A percentile compares a stretch with the other conserved stretches of the same genome.
Evolutionary conservation across 2,797 vertebrate species (phyloP).

Genomic region (Sebastes minor): DNA sequence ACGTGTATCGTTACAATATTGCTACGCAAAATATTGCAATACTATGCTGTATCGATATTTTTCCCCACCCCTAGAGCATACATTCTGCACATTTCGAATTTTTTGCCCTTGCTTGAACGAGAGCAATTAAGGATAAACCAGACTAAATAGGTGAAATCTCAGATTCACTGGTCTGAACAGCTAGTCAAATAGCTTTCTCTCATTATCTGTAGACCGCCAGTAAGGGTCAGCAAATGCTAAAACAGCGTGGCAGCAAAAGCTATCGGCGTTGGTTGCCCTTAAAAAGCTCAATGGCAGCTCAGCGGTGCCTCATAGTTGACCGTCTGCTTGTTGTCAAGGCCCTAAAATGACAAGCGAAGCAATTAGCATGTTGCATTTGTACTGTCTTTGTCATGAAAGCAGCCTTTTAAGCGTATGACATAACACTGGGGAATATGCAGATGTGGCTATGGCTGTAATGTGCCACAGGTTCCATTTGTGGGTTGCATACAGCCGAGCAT

Average conservation of each 20-base stretch:
- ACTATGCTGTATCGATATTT: accelerated
- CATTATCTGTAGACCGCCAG: neutral
- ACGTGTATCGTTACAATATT: too few relatives aligned
- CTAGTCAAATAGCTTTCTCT: neutral
- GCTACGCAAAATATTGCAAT: too few relatives aligned
- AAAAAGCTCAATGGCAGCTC: neutral
- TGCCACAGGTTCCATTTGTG: constrained; percentile 40
- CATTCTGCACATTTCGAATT: neutral
- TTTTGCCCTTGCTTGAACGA: neutral
- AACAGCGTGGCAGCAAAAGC: neutral
- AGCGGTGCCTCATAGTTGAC: neutral
- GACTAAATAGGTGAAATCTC: neutral
- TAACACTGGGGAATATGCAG: neutral
- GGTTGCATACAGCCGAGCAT: constrained; percentile 29
- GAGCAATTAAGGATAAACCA: neutral
- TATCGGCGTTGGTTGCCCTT: neutral
- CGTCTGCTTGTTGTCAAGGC: neutral
- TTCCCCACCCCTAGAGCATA: neutral
- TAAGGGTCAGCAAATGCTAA: neutral
- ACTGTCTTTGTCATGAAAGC: neutral
- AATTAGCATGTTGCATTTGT: constrained; percentile 4
- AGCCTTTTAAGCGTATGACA: neutral
- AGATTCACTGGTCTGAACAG: neutral
- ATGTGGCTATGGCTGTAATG: neutral
- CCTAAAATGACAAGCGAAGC: neutral